These are phyloP conservation scores for Pocillopora verrucosa DNA, from an alignment of 64 coral and sea anemone genomes.

Conservation along the genomic window DNA sequence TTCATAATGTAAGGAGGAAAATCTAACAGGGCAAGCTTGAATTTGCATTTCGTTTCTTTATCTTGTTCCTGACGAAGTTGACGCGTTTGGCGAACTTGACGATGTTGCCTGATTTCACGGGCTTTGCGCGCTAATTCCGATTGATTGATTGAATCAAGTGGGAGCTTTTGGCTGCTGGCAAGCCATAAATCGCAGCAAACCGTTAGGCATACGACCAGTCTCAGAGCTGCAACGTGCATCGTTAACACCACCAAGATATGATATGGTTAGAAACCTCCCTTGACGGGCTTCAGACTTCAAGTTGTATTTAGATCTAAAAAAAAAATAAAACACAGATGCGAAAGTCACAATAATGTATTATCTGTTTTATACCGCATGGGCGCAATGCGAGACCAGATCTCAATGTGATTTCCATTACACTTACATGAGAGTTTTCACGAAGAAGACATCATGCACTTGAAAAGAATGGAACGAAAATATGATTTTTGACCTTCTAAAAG, in stretches of 20 bases:
- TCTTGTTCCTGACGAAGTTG: not conserved
- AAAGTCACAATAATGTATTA: too few relatives aligned
- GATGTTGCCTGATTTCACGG: not conserved
- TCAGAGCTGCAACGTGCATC: not conserved
- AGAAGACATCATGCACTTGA: too few relatives aligned
- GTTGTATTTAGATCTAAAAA: too few relatives aligned
- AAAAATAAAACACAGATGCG: too few relatives aligned
- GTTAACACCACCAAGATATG: not conserved
- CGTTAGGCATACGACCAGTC: not conserved
- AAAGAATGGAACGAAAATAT: too few relatives aligned
- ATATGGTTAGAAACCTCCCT: too few relatives aligned
- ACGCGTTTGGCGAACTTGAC: not conserved
- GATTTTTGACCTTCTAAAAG: too few relatives aligned
- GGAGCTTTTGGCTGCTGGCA: not conserved
- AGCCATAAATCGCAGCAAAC: not conserved
- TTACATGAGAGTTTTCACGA: too few relatives aligned
- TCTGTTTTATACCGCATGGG: too few relatives aligned
- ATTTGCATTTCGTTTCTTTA: not conserved
- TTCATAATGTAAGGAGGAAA: conserved; percentile 39
- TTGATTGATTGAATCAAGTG: not conserved
- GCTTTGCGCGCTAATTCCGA: not conserved
- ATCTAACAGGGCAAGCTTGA: not conserved
- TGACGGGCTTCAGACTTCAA: too few relatives aligned
- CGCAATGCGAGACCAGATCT: too few relatives aligned
- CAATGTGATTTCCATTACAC: too few relatives aligned